phyloP scores from a whole-genome alignment of 1,140 invertebrate genomes.

The Frieseomelitta varia region DNA sequence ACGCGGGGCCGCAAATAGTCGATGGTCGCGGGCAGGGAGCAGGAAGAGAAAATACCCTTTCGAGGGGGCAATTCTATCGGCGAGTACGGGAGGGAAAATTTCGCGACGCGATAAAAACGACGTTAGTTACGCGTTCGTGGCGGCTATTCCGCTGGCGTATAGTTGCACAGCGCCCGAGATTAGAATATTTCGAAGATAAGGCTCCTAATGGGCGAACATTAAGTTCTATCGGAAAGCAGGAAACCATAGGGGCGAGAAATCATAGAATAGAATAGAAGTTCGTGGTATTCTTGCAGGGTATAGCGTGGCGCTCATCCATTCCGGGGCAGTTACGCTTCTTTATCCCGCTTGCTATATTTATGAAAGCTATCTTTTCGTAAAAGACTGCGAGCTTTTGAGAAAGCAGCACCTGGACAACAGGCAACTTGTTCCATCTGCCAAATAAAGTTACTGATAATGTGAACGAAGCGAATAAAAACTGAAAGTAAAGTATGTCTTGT shows the following conservation, averaged over 20 bases:
- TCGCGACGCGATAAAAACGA: conserved; percentile 5
- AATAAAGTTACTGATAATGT: no score
- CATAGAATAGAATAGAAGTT: neutral
- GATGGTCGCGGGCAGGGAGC: neutral
- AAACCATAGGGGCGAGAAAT: conserved; percentile 23
- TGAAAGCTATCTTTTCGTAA: neutral
- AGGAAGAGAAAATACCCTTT: conserved; percentile 6
- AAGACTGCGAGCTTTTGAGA: no score
- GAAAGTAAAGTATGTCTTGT: no score
- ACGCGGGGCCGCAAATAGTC: neutral
- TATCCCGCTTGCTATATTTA: neutral
- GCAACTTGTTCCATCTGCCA: no score
- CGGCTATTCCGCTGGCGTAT: conserved; percentile 15
- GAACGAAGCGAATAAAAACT: no score
- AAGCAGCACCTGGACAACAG: no score
- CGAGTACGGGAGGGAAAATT: neutral
- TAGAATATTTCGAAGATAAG: conserved; percentile 62
- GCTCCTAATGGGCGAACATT: conserved; percentile 50
- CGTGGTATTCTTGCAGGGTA: neutral
- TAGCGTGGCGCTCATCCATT: neutral
- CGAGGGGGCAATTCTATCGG: conserved; percentile 8
- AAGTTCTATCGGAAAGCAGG: conserved; percentile 45
- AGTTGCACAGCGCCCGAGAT: neutral
- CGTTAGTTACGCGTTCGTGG: conserved; percentile 14
- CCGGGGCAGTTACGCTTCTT: neutral